phyloP scores from a whole-genome alignment of 2,888 invertebrate species.

The Nasonia oneida region DNA sequence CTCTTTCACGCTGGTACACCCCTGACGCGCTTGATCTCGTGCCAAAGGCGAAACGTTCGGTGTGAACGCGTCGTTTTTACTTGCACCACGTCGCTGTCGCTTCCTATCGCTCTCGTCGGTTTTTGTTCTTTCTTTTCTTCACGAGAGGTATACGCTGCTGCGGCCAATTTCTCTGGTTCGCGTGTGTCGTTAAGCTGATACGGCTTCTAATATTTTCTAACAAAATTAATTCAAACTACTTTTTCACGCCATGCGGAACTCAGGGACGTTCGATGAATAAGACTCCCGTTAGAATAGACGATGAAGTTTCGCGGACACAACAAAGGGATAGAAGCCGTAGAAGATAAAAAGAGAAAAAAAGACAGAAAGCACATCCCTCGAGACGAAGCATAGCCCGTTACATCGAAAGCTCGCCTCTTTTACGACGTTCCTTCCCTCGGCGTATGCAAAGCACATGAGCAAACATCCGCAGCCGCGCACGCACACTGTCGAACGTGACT shows the following conservation, averaged over 20 bases:
- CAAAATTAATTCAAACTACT: no score
- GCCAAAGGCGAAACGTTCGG: conserved; percentile 65
- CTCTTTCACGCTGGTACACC: conserved; percentile 45
- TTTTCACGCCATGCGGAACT: no score
- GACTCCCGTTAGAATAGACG: no score
- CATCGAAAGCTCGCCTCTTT: conserved; percentile 22
- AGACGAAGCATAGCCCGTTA: neutral
- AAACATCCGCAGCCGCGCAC: neutral
- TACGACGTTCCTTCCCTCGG: neutral
- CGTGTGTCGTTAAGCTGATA: no score
- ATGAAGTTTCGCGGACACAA: no score
- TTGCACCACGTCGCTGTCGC: neutral
- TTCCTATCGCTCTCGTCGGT: neutral
- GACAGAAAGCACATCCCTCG: neutral
- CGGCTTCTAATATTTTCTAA: no score
- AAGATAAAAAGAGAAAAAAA: no score
- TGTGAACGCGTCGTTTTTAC: neutral
- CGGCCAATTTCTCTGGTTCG: conserved; percentile 18
- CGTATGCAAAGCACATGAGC: conserved; percentile 18
- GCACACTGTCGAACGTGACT: conserved; percentile 44
- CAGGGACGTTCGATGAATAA: no score
- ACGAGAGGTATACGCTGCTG: neutral
- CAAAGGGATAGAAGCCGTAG: no score
- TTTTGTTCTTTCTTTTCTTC: neutral
- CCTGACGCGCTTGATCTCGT: conserved; percentile 66